Conservation (phyloP, 2,888 invertebrate genomes). For the Digitonthophagus gazella region DNA sequence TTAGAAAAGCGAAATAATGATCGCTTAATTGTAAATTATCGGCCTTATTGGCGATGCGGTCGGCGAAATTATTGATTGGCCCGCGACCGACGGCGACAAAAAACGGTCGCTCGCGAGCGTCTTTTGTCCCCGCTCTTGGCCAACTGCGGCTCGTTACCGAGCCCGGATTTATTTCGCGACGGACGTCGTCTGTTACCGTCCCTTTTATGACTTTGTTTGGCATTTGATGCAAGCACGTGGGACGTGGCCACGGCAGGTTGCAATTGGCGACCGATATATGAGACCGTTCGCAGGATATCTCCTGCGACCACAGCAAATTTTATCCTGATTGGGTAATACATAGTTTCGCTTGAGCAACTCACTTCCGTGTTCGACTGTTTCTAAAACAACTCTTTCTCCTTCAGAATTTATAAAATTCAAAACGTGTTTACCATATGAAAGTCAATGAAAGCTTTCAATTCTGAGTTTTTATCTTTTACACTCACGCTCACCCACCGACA, state of each 20-base stretch:
- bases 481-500: too few relatives aligned
- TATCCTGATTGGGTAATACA: neutral
- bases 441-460: too few relatives aligned
- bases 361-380: neutral
- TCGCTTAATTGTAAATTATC: constrained; percentile 53
- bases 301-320: neutral
- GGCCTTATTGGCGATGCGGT: constrained; percentile 32
- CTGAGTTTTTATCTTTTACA: too few relatives aligned
- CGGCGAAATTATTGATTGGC: constrained; percentile 29
- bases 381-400: neutral
- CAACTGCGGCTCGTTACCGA: neutral
- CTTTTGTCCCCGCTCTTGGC: constrained; percentile 4
- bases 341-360: neutral
- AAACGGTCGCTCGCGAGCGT: constrained; percentile 1
- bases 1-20: constrained; percentile 47
- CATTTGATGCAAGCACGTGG: constrained; percentile 15
- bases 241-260: constrained; percentile 1
- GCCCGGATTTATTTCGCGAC: neutral
- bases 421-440: too few relatives aligned
- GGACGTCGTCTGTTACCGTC: constrained; percentile 12
- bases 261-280: neutral
- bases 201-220: constrained; percentile 16
- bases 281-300: neutral
- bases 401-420: neutral
- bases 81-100: constrained; percentile 16